These are phyloP conservation scores for Carassius carassius DNA, from an alignment of 2,113 vertebrate species.

Conservation along the genomic window DNA sequence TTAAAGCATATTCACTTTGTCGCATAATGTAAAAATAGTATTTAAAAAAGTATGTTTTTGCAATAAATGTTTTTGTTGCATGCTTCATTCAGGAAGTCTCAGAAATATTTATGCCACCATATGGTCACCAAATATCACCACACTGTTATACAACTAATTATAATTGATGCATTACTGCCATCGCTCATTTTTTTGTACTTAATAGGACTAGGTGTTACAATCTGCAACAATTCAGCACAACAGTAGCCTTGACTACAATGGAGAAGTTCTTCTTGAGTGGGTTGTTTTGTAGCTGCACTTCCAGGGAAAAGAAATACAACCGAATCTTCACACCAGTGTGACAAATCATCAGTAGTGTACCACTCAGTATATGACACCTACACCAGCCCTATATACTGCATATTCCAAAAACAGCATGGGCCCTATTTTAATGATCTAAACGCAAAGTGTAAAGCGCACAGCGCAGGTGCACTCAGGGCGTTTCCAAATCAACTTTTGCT, in stretches of 20 bases:
- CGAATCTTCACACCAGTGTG: background rate
- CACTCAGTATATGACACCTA: background rate
- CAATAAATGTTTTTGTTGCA: too few species aligned
- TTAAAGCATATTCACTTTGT: background rate
- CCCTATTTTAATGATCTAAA: too few species aligned
- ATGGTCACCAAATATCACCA: background rate
- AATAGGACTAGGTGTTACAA: background rate
- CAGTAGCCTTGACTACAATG: background rate
- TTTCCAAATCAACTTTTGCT: too few species aligned
- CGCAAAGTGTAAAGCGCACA: too few species aligned
- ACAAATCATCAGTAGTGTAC: background rate
- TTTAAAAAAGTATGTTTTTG: background rate
- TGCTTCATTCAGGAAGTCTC: too few species aligned
- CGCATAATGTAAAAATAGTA: background rate
- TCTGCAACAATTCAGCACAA: background rate
- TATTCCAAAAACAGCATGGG: background rate
- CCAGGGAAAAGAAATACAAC: background rate
- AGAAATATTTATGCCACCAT: too few species aligned
- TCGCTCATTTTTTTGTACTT: background rate
- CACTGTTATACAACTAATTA: too few species aligned
- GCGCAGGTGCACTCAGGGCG: too few species aligned
- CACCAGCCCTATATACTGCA: background rate
- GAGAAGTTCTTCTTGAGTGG: background rate
- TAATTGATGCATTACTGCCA: background rate
- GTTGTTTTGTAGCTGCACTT: background rate